These are phyloP conservation scores for Xenops minutus DNA, from an alignment of 2,797 vertebrate species.

Conservation along the genomic window DNA sequence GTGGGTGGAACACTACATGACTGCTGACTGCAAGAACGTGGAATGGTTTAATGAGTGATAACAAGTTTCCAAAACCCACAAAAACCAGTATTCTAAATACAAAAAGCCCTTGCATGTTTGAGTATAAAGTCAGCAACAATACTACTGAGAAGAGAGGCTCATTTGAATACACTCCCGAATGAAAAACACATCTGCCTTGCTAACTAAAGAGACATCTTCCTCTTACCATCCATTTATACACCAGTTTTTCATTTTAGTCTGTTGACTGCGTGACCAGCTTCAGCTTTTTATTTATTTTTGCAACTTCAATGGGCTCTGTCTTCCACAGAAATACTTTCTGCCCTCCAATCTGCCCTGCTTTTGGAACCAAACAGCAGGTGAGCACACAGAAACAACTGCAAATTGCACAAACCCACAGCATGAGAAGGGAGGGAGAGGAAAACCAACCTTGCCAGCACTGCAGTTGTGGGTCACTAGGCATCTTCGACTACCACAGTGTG, in stretches of 20 bases:
- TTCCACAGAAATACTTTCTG: background rate
- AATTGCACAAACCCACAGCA: background rate
- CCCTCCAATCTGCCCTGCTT: conserved; percentile 15
- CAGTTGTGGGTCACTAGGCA: background rate
- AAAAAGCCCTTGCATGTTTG: conserved; percentile 34
- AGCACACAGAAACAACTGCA: background rate
- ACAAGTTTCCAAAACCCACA: background rate
- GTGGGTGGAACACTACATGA: background rate
- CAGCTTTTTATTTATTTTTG: background rate
- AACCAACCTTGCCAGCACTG: background rate
- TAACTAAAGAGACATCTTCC: background rate
- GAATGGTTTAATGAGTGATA: conserved; percentile 39
- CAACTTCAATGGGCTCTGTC: background rate
- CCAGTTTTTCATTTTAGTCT: background rate
- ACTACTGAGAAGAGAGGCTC: conserved; percentile 12
- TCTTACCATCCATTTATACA: background rate
- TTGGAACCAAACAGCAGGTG: background rate
- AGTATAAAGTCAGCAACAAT: background rate
- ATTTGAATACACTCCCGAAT: background rate
- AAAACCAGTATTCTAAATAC: background rate
- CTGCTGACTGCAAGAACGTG: background rate
- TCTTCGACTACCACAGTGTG: background rate
- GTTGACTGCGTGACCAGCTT: background rate
- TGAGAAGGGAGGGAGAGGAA: background rate
- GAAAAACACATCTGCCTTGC: background rate